These are phyloP conservation scores for Argya squamiceps DNA, from an alignment of 2,797 vertebrate species.

Conservation along the genomic window DNA sequence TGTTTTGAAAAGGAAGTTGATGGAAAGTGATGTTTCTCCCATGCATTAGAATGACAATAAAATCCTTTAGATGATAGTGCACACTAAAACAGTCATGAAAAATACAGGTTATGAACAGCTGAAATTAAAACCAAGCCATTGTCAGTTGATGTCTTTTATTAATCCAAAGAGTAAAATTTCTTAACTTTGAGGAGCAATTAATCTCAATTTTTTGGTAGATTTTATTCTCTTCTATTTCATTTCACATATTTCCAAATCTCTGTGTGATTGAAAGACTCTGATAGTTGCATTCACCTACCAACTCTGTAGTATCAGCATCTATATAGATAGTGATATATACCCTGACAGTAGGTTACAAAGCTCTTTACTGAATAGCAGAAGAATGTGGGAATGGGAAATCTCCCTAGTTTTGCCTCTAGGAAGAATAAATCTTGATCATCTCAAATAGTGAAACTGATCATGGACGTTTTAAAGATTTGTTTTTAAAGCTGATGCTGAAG, in stretches of 20 bases:
- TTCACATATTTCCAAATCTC: neutral
- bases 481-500: neutral
- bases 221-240: neutral
- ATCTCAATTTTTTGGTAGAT: neutral
- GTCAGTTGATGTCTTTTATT: neutral
- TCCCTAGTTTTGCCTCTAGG: neutral
- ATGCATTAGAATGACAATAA: neutral
- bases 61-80: neutral
- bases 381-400: constrained; percentile 20
- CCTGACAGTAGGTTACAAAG: neutral
- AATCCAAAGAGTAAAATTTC: neutral
- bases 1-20: constrained; percentile 17
- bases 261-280: neutral
- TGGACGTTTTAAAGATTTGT: neutral
- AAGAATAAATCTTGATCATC: neutral
- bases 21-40: neutral
- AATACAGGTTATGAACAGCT: neutral
- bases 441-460: neutral
- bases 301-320: neutral
- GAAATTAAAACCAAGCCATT: neutral
- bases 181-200: neutral
- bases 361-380: neutral
- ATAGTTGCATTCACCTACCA: neutral
- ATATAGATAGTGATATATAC: neutral
- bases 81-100: neutral